These are phyloP conservation scores for Drosophila mercatorum DNA, from an alignment of 2,888 invertebrate species.

Conservation along the genomic window DNA sequence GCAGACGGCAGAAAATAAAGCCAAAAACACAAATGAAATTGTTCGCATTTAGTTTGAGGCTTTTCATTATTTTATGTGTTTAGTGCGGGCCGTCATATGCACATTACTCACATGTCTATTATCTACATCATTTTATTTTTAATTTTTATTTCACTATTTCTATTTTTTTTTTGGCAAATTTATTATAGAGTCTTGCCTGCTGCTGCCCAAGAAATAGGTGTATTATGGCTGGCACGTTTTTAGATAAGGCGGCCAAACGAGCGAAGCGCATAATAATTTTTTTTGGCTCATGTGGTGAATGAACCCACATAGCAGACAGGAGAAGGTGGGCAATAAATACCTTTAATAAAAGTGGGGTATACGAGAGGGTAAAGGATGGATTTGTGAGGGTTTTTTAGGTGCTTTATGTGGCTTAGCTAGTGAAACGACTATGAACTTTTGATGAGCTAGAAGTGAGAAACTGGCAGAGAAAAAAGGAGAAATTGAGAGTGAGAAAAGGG, in stretches of 20 bases:
- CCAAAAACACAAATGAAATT: slow-evolving; percentile 3
- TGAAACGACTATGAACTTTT: neutral
- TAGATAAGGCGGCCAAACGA: slow-evolving; percentile 65
- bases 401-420: neutral
- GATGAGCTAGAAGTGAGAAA: too few relatives aligned
- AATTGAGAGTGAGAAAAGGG: too few relatives aligned
- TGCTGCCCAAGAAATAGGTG: slow-evolving; percentile 44
- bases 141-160: slow-evolving; percentile 1
- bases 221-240: slow-evolving; percentile 58
- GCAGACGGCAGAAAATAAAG: slow-evolving; percentile 33
- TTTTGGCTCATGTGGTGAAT: slow-evolving; percentile 47
- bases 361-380: neutral
- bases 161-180: slow-evolving; percentile 11
- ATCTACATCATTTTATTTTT: slow-evolving; percentile 22
- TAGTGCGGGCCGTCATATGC: slow-evolving; percentile 25
- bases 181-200: slow-evolving; percentile 40
- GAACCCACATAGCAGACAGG: slow-evolving; percentile 60
- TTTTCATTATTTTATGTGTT: slow-evolving; percentile 6
- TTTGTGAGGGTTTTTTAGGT: neutral
- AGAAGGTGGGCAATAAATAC: slow-evolving; percentile 26
- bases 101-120: slow-evolving; percentile 42
- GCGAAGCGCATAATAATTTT: slow-evolving; percentile 33
- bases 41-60: slow-evolving; percentile 20
- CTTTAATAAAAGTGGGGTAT: neutral
- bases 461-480: neutral